Base-by-base conservation (phyloP, 2,888 invertebrate species). In the Ormyrus nitidulus region DNA sequence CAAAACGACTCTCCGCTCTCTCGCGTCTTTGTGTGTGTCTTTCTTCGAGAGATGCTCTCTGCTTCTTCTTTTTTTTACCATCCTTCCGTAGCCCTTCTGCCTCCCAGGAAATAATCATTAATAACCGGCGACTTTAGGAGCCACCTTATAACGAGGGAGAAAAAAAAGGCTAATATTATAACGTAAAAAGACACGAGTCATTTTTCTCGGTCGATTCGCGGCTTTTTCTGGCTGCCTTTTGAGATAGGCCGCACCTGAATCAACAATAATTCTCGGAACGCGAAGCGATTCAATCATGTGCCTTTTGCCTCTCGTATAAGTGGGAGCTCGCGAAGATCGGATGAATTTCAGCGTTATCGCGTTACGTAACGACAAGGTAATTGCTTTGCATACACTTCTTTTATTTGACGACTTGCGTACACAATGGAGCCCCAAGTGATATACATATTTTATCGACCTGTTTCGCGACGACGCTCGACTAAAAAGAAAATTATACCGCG, bases 241-340 rank as follows among this genome's bases (percentile, higher is more conserved):
- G 13, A 10, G 34, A 34, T 34, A 34, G 54, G 58, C 51, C 58
- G 6, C 71, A 65, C 71, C 56, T 71, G 70, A 71, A 77, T 71
- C 64, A 64, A 77, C 65, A 77, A 69, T 77, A 77, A 69, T 77
- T 70, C 49, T 56, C 34, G 66, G 51, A 53, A 68, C 61, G 13
- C n/a, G 5, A 51, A 19, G 8, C 46, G 49, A 77, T 72, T 34
- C 34, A 34, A 34, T 34, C 34, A 34, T 4, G 34, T 4, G 34
- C 34, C 34, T 34, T 4, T 34, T 34, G 34, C 34, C 34, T 34
- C 4, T 34, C 34, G 13, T 13, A 34, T 34, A 34, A 34, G 34
- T 4, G 34, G 34, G 34, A 34, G 34, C 3, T 19, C 34, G 34
- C 34, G 34, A 34, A 4, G 34, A 34, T 34, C 1, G 34, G 34